phyloP scores from a whole-genome alignment of 2,797 vertebrate species.

The Clarias laeviceps region DNA sequence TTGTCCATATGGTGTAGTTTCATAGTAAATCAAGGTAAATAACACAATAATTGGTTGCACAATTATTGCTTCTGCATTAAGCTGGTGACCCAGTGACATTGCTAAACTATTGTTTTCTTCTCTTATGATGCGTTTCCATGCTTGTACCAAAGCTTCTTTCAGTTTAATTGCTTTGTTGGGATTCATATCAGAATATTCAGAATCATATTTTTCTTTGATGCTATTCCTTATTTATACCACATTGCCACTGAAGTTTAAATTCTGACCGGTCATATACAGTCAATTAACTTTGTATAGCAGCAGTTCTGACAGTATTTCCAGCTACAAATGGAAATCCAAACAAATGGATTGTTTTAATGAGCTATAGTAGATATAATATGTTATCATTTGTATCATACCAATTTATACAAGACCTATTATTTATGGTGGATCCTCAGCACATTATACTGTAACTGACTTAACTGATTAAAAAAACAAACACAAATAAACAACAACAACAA shows the following conservation, averaged over 20 bases:
- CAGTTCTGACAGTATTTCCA: not conserved
- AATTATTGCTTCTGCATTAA: not conserved
- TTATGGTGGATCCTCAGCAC: not conserved
- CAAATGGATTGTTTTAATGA: not conserved
- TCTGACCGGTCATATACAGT: not conserved
- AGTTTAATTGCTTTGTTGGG: not conserved
- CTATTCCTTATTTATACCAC: not conserved
- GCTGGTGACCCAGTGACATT: not conserved
- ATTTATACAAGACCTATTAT: not conserved
- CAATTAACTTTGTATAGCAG: not conserved
- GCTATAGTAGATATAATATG: not conserved
- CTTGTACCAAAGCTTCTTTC: not conserved
- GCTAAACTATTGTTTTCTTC: not conserved
- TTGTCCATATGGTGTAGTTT: too few relatives aligned
- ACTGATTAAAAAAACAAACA: too few relatives aligned
- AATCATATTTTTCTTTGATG: not conserved
- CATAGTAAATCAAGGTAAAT: not conserved
- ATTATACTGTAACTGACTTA: not conserved
- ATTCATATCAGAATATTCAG: not conserved
- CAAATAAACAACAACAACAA: too few relatives aligned
- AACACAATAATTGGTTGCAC: not conserved
- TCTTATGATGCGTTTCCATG: not conserved
- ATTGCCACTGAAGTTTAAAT: not conserved
- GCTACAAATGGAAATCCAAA: not conserved
- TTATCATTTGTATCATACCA: not conserved